Base-by-base conservation (phyloP, 2,888 invertebrate species). In the Trissonchulus sp. region DNA sequence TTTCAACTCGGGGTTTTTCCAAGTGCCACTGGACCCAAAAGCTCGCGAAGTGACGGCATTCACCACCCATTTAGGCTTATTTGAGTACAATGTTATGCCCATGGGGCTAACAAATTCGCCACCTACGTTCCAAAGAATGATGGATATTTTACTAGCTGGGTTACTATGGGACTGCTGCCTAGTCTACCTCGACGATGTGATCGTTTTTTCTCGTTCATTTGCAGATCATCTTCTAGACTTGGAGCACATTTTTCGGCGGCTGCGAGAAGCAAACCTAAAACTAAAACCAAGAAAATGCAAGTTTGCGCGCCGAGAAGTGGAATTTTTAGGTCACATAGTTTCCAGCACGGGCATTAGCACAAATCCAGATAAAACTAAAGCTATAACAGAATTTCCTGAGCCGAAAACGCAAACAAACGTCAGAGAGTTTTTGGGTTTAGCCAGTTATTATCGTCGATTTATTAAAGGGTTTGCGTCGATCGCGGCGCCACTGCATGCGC, bases 1-100 rank as follows among this genome's bases (percentile, higher is more conserved):
- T 30, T 62, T 65, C 36, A 69, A 33, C 28, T 48, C 65, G 18
- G 76, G 76, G 23, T 76, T 76, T 68, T 77, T 63, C 31, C 71
- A 71, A 31, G n/a, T 71, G 3, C 34, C 31, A 34, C 8, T 71
- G 8, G 36, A 71, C n/a, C 8, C 31, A n/a, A 34, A 31, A 34
- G 3, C 31, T 31, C 31, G 34, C 8, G 2, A 15, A 8, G 8
- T 8, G 8, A 71, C 71, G 8, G 18, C 71, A 3, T 71, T 71
- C 71, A 35, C 35, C 3, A 34, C 34, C 34, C 23, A n/a, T 8
- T n/a, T 31, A 18, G 71, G 71, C 18, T 34, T 31, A 34, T 71
- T 28, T 71, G 36, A 71, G 34, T 71, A 71, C n/a, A 71, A 30
- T 71, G 36, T 71, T 30, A 34, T 71, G 33, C 71, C 71, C 28